Evolutionary conservation across 2,113 vertebrate species (phyloP), one percentile per base, ranked within the genome.

Genomic region (Limanda limanda): DNA sequence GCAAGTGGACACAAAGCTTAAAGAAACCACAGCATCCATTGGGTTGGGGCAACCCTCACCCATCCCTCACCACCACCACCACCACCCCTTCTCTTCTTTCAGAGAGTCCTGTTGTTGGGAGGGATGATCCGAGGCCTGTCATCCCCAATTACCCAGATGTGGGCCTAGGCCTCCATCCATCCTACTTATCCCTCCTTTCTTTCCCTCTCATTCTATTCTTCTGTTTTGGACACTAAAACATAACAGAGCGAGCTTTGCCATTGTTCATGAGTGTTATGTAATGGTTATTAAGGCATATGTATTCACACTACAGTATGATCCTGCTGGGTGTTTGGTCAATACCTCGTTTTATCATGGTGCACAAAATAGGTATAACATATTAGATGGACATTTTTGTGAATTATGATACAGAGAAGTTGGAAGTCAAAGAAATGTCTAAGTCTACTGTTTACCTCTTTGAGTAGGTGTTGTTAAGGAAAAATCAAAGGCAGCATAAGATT

Each of bases 81-180:
- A 31, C 27, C 20, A 37, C 48, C 12, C 71, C 25, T 31, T 31
- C 27, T 52, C 12, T 61, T 75, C 68, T 76, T 66, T 80, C 71
- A 79, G 83, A 81, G 71, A 8, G 55, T 76, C 45, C 80, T 82
- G 77, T 85, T 88, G 84, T 92, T 69, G 25, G 69, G 82, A 73
- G 58, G 66, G 78, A 87, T 83, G 86, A 91, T 90, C 84, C 79
- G 67, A 78, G 67, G 77, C 77, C 88, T 90, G 91, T 91, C 92
- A 88, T 78, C 79, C 80, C 81, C 64, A 88, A 92, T 91, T 91
- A 94, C 74, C 84, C 85, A 91, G 87, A 89, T 85, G 70, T 83
- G 78, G 77, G 78, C 63, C 80, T 87, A 62, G 23, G 84, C 74
- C 72, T 81, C 76, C 63, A 31, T 79, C 71, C 75, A 59, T 87